phyloP scores from a whole-genome alignment of 2,888 invertebrate genomes.

The Cheilosia urbana region DNA sequence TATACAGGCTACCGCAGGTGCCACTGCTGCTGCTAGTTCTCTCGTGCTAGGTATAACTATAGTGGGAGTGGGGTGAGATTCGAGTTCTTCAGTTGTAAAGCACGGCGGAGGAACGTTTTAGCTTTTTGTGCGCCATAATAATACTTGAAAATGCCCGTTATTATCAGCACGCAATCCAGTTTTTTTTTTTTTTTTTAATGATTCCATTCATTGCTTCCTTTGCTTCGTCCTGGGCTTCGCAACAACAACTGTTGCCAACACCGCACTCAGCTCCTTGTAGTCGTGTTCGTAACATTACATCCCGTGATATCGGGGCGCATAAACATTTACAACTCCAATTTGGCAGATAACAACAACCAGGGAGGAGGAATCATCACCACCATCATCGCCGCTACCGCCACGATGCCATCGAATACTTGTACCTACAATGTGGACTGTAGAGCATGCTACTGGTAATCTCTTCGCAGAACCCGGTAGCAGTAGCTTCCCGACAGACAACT shows the following conservation, averaged over 20 bases:
- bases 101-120: conserved; percentile 71
- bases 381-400: conserved; percentile 30
- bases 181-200: conserved; percentile 55
- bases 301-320: conserved; percentile 73
- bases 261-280: conserved; percentile 64
- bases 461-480: conserved; percentile 65
- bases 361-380: conserved; percentile 13
- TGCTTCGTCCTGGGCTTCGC: conserved; percentile 44
- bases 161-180: conserved; percentile 77
- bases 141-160: conserved; percentile 76
- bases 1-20: conserved; percentile 57
- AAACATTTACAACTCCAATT: conserved; percentile 76
- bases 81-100: conserved; percentile 48
- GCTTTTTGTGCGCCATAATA: conserved; percentile 74
- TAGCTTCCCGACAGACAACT: conserved; percentile 33
- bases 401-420: conserved; percentile 20
- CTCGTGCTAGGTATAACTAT: background rate
- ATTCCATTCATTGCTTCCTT: conserved; percentile 69
- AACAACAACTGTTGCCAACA: conserved; percentile 68
- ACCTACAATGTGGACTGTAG: conserved; percentile 32
- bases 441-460: conserved; percentile 54
- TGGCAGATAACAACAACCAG: conserved; percentile 72
- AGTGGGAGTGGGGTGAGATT: conserved; percentile 67
- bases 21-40: conserved; percentile 24
- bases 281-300: conserved; percentile 74